phyloP scores from a whole-genome alignment of 2,113 vertebrate species.

The Ancistrus triradiatus region DNA sequence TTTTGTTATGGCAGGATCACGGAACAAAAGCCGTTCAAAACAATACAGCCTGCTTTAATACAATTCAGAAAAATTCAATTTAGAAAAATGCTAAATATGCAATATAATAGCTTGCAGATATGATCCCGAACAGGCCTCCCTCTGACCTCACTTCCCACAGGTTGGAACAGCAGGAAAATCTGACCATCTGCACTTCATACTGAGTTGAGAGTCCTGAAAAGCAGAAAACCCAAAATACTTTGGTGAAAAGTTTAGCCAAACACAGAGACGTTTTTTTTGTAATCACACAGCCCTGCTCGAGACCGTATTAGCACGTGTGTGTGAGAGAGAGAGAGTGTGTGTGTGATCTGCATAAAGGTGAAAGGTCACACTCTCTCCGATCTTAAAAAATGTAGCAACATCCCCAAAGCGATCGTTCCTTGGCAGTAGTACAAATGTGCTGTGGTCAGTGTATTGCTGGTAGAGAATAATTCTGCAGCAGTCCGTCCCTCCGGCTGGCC shows the following conservation, averaged over 20 bases:
- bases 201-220: constrained; percentile 7
- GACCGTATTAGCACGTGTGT: constrained; percentile 4
- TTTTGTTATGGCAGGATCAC: too few relatives aligned
- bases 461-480: constrained; percentile 23
- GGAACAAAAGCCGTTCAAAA: too few relatives aligned
- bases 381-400: constrained; percentile 31
- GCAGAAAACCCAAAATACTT: constrained; percentile 6
- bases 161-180: background rate
- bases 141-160: background rate
- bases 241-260: constrained; percentile 5
- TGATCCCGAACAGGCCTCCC: background rate
- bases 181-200: constrained; percentile 3
- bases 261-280: background rate
- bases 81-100: too few relatives aligned
- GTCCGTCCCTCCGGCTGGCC: background rate
- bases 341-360: constrained; percentile 15
- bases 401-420: constrained; percentile 27
- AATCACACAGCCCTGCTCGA: background rate
- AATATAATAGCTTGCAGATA: too few relatives aligned
- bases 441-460: constrained; percentile 6
- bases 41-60: too few relatives aligned
- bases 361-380: constrained; percentile 27
- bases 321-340: background rate
- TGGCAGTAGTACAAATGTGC: constrained; percentile 25
- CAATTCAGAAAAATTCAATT: too few relatives aligned